phyloP scores from a whole-genome alignment of 2,797 vertebrate genomes.

The Acanthopagrus latus region DNA sequence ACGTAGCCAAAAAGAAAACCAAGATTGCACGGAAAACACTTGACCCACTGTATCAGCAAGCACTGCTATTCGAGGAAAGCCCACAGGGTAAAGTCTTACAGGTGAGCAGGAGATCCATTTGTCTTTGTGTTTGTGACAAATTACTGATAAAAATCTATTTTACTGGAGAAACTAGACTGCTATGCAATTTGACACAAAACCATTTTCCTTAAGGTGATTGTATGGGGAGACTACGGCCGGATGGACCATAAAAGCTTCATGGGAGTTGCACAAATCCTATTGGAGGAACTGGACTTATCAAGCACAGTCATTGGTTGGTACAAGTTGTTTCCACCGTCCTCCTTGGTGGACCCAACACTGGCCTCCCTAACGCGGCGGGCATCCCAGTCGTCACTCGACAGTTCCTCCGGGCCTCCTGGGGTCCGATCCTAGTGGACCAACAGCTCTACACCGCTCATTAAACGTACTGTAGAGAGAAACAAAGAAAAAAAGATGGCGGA shows the following conservation, averaged over 20 bases:
- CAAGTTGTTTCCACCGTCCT: constrained; percentile 98
- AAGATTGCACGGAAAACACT: constrained; percentile 99
- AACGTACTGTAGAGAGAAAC: constrained; percentile 56
- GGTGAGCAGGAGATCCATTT: constrained; percentile 83
- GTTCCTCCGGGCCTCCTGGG: constrained; percentile 93
- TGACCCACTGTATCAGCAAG: constrained; percentile 98
- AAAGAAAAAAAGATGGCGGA: constrained; percentile 42
- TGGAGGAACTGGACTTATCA: constrained; percentile 98
- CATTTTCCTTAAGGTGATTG: constrained; percentile 90
- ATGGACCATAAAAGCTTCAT: constrained; percentile 99
- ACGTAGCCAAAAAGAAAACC: constrained; percentile 99
- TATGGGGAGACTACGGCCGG: constrained; percentile 98
- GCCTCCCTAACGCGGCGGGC: constrained; percentile 96
- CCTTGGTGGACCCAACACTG: constrained; percentile 96
- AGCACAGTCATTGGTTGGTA: constrained; percentile 99
- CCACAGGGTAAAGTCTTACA: constrained; percentile 99
- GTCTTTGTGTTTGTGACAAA: background rate
- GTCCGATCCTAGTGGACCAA: constrained; percentile 92
- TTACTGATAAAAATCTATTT: background rate
- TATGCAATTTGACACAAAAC: constrained; percentile 15
- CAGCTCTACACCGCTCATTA: constrained; percentile 48
- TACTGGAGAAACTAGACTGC: background rate
- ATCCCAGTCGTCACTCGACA: constrained; percentile 97
- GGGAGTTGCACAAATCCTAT: constrained; percentile 98
- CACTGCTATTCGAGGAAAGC: constrained; percentile 96